Percentiles rank a stretch among this genome's conserved stretches.
phyloP scores from a whole-genome alignment of 2,888 invertebrate species.

The Mesoligia furuncula region DNA sequence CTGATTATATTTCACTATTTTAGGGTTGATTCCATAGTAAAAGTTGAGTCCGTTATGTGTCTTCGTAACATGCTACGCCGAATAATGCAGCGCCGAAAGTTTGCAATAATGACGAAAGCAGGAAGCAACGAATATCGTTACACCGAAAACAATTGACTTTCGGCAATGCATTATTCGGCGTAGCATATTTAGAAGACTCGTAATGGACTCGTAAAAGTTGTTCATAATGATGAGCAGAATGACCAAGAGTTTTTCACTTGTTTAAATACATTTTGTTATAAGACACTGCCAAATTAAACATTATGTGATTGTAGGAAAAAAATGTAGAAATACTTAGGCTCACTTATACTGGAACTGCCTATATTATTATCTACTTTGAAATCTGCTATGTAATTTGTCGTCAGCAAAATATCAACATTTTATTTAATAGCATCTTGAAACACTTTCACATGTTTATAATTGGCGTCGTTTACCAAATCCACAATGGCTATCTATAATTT shows the following conservation, averaged over 20 bases:
- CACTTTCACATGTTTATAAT: constrained; percentile 64
- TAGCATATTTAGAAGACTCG: too few species aligned
- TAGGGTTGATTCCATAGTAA: background rate
- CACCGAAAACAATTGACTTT: too few species aligned
- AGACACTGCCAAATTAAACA: background rate
- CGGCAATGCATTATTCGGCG: too few species aligned
- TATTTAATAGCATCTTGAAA: constrained; percentile 41
- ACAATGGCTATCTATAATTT: constrained; percentile 59
- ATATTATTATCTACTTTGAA: background rate
- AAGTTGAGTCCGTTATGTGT: background rate
- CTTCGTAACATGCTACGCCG: too few species aligned
- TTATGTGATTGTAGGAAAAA: background rate
- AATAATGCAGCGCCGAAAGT: too few species aligned
- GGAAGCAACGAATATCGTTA: too few species aligned
- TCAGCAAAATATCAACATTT: constrained; percentile 10
- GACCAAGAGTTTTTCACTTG: background rate
- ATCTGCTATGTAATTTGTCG: constrained; percentile 39
- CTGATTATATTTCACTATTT: background rate
- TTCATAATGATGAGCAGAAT: background rate
- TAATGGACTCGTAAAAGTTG: background rate
- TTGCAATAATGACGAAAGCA: too few species aligned
- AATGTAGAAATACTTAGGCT: background rate
- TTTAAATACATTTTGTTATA: background rate
- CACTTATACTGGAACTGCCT: constrained; percentile 10
- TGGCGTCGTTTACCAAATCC: constrained; percentile 52